Conservation (phyloP, 2,797 vertebrate species). For the Triplophysa yarkandensis region DNA sequence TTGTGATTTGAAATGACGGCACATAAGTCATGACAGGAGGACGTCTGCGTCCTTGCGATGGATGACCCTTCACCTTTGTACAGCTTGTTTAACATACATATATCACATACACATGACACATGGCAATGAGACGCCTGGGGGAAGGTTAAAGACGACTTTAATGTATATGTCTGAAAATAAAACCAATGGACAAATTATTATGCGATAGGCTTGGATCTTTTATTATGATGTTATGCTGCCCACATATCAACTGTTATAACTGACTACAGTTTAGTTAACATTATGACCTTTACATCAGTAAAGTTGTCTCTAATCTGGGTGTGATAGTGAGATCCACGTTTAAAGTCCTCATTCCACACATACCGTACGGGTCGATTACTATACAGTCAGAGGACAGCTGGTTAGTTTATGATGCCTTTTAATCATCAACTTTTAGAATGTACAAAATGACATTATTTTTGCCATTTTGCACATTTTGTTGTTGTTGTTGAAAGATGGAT, state of each 20-base stretch:
- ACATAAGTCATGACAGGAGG: background rate
- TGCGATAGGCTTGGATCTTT: too few relatives aligned
- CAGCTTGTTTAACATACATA: background rate
- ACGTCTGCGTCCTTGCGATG: background rate
- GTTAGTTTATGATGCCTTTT: background rate
- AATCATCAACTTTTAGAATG: background rate
- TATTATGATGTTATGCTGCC: too few relatives aligned
- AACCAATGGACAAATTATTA: too few relatives aligned
- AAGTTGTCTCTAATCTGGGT: constrained; percentile 10
- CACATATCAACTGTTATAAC: background rate
- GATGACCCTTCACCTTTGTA: background rate
- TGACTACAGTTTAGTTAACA: background rate
- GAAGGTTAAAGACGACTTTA: background rate
- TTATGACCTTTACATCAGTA: background rate
- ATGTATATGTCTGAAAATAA: too few relatives aligned
- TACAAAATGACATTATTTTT: background rate
- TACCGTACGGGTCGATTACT: constrained; percentile 8
- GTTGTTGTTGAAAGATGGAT: too few relatives aligned
- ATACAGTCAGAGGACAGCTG: background rate
- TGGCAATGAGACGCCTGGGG: background rate
- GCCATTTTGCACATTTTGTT: too few relatives aligned
- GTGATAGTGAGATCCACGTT: background rate
- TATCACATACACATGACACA: background rate
- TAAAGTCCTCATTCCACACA: constrained; percentile 27
- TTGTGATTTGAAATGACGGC: background rate